Base-by-base conservation (phyloP, 2,888 invertebrate species). In the Drosophila neonasuta region DNA sequence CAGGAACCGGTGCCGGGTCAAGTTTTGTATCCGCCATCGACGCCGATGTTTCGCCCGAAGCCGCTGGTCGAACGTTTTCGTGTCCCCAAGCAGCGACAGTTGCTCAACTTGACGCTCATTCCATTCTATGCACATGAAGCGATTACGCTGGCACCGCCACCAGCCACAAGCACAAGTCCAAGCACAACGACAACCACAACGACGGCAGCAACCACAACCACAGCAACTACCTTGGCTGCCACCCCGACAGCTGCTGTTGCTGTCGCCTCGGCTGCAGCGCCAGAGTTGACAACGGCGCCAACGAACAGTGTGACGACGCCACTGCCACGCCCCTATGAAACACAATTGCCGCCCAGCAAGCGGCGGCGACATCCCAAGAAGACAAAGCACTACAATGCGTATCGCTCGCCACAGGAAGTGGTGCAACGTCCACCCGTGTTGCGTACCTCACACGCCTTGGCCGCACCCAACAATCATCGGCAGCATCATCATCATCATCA, bases 91-190 rank as follows among this genome's bases (percentile, higher is more conserved):
- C 66, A 61, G 6, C 44, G 48, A 30, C 51, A 78, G n/a, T 32
- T 76, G 39, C 36, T 87, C 2, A 89, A 89, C 57, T 71, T 89
- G 0, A 89, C 90, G 0, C 62, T 90, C 34, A 88, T 90, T 57
- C 90, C 90, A 3, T 90, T 90, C 63, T 90, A 90, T 50, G 87
- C 89, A 0, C 88, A 90, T 50, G 90, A 90, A 58, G 90, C 90
- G 2, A 84, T 90, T 17, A 63, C 68, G 1, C 5, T 41, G 0
- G 36, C 52, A 0, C 61, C 71, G 0, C 61, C 71, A 0, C 2
- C 50, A 2, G 36, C 68, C 7, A 32, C 32, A 3, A 32, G 9
- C 11, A 34, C 34, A 5, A 36, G 32, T n/a, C 5, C 3, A 11
- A n/a, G n/a, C 36, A 34, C 34, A 10, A 34, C 34, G 34, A 10